Conservation (phyloP, 2,797 vertebrate genomes). For the Tangara arthus region DNA sequence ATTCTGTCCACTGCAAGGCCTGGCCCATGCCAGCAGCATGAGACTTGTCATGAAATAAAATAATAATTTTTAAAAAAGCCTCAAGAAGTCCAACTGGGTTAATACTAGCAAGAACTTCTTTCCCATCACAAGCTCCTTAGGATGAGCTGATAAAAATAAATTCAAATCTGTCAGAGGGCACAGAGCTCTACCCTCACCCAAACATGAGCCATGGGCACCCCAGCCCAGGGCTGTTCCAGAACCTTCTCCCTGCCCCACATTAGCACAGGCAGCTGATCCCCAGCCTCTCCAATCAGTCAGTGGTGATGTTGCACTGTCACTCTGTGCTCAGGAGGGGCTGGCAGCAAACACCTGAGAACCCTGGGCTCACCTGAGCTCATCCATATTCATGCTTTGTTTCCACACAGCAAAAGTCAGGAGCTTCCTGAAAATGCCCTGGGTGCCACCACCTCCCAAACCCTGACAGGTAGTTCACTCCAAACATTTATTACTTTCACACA, state of each 20-base stretch:
- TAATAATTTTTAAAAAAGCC: not conserved
- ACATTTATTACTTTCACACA: constrained; percentile 55
- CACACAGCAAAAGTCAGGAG: not conserved
- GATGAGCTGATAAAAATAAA: not conserved
- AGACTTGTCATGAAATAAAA: not conserved
- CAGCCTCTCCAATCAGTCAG: constrained; percentile 7
- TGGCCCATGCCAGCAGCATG: not conserved
- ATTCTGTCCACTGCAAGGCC: not conserved
- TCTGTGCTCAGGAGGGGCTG: not conserved
- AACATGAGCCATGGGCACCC: not conserved
- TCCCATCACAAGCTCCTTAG: not conserved
- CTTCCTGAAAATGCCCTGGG: not conserved
- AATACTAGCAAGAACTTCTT: not conserved
- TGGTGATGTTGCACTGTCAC: not conserved
- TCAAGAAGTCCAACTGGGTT: not conserved
- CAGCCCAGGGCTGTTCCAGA: not conserved
- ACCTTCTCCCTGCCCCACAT: not conserved
- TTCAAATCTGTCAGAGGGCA: not conserved
- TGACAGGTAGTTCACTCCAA: constrained; percentile 27
- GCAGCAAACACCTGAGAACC: not conserved
- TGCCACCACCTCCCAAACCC: constrained; percentile 37
- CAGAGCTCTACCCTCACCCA: not conserved
- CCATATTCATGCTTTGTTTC: not conserved
- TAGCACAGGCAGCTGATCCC: not conserved
- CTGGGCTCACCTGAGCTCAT: not conserved